Evolutionary conservation across 2,797 vertebrate genomes (phyloP), one percentile per base, ranked within the genome.

Genomic region (Syngnathus acus): DNA sequence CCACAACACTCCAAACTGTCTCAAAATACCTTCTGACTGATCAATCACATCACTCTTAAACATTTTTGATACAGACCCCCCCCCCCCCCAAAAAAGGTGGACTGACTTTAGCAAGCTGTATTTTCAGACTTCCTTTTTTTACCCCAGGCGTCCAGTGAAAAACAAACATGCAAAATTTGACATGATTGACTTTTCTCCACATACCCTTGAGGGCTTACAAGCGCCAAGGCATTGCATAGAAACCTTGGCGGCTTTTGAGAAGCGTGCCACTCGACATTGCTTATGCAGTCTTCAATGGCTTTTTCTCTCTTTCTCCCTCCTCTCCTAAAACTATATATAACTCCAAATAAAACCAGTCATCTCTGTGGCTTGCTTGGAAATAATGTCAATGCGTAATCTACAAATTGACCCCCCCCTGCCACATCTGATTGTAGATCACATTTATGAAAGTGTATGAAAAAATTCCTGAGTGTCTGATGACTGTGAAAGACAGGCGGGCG

Each of bases 161-260:
- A 78, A 86, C 64, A 64, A 89, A 89, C 86, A 84, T 84, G 83
- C 90, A 90, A 88, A 86, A 81, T 90, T 84, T 74, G 72, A 91
- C 85, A 80, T 73, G 81, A 88, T 88, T 86, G 88, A 85, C 73
- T 89, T 87, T 75, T 86, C 87, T 89, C 90, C 87, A 84, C 80
- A 78, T 82, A 84, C 86, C 86, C 89, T 88, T 90, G 85, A 79
- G 80, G 76, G 81, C 84, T 82, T 79, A 76, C 85, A 88, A 86
- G 83, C 73, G 80, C 85, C 86, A 82, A 77, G 70, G 79, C 82
- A 75, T 88, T 91, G 89, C 89, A 90, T 89, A 88, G 84, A 82
- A 86, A 77, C 80, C 60, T 17, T 74, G 78, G n/a, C 37, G 64
- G 79, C 73, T 74, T 62, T 14, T 67, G 71, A 26, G 71, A 74